phyloP scores from a whole-genome alignment of 2,113 vertebrate species.

The Alethe castanea region DNA sequence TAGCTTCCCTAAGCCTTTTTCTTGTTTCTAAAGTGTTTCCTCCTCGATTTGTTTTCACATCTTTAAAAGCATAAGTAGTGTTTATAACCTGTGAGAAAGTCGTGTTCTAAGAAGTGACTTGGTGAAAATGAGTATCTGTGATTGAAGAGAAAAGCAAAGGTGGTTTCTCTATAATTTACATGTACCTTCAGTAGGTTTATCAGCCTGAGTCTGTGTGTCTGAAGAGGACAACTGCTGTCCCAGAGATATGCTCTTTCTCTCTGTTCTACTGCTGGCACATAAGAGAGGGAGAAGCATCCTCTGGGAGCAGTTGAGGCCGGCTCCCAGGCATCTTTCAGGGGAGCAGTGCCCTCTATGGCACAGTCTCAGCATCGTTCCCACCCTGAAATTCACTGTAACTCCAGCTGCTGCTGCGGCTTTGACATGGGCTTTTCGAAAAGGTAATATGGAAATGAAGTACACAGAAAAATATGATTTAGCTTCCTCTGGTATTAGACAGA shows the following conservation, averaged over 20 bases:
- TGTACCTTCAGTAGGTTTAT: background rate
- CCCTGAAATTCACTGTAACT: background rate
- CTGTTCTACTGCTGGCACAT: background rate
- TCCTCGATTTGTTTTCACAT: background rate
- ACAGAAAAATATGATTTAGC: background rate
- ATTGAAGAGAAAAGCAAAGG: background rate
- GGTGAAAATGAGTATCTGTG: background rate
- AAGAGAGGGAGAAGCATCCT: background rate
- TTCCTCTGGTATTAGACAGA: background rate
- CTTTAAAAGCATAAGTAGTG: background rate
- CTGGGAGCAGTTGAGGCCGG: background rate
- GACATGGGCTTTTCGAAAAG: background rate
- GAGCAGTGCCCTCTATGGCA: slow-evolving; percentile 49
- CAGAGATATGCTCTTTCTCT: background rate
- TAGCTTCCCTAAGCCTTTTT: background rate
- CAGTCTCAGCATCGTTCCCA: background rate
- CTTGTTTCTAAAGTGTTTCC: background rate
- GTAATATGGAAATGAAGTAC: background rate
- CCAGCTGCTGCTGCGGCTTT: background rate
- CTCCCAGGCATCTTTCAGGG: background rate
- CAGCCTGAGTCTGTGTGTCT: background rate
- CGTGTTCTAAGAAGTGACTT: background rate
- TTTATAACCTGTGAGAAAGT: background rate
- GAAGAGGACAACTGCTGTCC: background rate
- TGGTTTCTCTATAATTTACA: background rate